Evolutionary conservation across 2,113 vertebrate species (phyloP).

Genomic region (Paradisaea rubra): DNA sequence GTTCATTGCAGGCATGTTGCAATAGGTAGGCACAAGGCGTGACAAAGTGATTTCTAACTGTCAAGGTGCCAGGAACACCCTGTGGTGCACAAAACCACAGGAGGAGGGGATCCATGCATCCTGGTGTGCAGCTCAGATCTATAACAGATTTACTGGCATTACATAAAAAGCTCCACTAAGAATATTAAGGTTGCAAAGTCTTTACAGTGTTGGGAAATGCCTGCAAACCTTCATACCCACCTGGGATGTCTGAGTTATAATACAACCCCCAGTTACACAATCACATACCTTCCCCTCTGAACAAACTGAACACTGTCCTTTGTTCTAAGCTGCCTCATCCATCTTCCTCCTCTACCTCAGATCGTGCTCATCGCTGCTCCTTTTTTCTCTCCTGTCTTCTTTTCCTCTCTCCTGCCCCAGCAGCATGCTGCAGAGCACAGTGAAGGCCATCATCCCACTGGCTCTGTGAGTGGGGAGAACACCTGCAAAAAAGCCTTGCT

Average conservation of each 20-base stretch:
- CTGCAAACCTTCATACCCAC: slow-evolving; percentile 8
- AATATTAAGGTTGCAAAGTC: not conserved
- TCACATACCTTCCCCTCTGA: not conserved
- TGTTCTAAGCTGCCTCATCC: not conserved
- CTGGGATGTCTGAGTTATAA: not conserved
- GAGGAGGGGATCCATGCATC: not conserved
- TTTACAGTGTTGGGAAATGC: not conserved
- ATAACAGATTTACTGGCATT: not conserved
- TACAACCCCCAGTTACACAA: slow-evolving; percentile 31
- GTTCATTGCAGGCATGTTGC: slow-evolving; percentile 43
- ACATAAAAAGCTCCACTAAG: not conserved
- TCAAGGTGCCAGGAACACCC: slow-evolving; percentile 50
- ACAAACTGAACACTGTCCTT: not conserved
- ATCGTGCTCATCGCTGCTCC: not conserved
- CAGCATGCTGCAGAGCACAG: not conserved
- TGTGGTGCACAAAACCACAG: not conserved
- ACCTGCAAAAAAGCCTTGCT: not conserved
- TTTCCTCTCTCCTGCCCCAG: not conserved
- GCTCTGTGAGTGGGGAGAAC: not conserved
- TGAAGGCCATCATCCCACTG: not conserved
- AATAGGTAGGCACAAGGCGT: slow-evolving; percentile 49
- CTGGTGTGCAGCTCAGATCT: not conserved
- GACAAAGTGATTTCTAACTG: slow-evolving; percentile 19
- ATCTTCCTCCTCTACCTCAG: not conserved
- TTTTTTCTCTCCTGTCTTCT: not conserved